These are phyloP conservation scores for Periparus ater DNA, from an alignment of 2,797 vertebrate species.

Conservation along the genomic window DNA sequence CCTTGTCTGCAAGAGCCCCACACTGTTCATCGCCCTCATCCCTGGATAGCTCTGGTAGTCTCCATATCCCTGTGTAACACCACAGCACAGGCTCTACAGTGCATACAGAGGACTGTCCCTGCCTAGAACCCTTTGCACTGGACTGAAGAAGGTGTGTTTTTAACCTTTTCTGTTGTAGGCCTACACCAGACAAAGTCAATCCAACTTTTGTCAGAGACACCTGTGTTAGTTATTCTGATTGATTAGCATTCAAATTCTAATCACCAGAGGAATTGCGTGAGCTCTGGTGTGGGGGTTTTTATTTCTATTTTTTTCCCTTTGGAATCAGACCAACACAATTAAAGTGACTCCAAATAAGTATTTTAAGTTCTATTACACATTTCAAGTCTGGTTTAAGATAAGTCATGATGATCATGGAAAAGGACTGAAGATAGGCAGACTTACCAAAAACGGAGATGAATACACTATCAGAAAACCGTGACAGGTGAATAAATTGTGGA, in stretches of 20 bases:
- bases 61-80: neutral
- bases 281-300: neutral
- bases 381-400: neutral
- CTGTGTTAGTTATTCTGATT: neutral
- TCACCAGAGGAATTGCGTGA: neutral
- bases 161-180: neutral
- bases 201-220: neutral
- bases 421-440: neutral
- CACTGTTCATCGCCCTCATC: neutral
- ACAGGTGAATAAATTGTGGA: neutral
- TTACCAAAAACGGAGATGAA: neutral
- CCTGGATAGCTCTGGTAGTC: neutral
- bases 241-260: neutral
- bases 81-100: rapidly evolving
- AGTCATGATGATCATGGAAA: neutral
- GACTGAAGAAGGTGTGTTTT: neutral
- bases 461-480: neutral
- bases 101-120: neutral
- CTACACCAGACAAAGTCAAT: neutral
- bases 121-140: neutral
- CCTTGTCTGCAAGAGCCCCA: neutral
- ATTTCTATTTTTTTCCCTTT: neutral
- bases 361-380: neutral
- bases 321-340: neutral
- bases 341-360: neutral